These are phyloP conservation scores for Eleginops maclovinus DNA, from an alignment of 2,113 vertebrate species.

Conservation along the genomic window DNA sequence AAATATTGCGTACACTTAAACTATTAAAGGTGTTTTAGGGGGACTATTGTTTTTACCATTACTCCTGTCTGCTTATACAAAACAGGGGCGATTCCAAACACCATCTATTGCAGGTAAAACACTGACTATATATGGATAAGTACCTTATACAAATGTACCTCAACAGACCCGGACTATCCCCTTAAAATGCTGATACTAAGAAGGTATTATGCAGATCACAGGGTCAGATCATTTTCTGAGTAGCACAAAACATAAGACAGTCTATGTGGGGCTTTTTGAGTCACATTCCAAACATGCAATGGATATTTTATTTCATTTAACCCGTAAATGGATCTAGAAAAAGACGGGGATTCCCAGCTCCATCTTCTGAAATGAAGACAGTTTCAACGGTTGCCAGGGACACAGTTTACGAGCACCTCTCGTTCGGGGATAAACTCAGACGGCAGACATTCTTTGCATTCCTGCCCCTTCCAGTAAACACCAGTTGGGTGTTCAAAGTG, in stretches of 20 bases:
- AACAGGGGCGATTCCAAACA: too few species aligned
- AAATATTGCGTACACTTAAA: too few species aligned
- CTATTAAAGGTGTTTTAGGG: too few species aligned
- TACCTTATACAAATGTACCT: too few species aligned
- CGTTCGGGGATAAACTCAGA: constrained; percentile 70
- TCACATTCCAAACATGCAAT: background rate
- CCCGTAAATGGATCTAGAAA: constrained; percentile 11
- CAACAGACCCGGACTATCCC: too few species aligned
- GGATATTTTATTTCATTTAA: constrained; percentile 3
- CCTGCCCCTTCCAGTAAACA: constrained; percentile 68
- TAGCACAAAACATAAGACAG: background rate
- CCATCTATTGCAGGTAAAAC: too few species aligned
- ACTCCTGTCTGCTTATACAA: too few species aligned
- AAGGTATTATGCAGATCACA: background rate
- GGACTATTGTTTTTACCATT: too few species aligned
- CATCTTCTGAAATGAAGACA: constrained; percentile 48
- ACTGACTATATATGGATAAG: too few species aligned
- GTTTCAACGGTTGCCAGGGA: constrained; percentile 49
- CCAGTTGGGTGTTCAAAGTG: constrained; percentile 53
- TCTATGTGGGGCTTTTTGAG: background rate
- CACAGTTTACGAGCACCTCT: constrained; percentile 68
- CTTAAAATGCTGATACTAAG: background rate
- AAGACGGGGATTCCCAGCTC: constrained; percentile 64
- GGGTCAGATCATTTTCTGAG: background rate
- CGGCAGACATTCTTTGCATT: constrained; percentile 81